Percentiles rank a stretch among this genome's conserved stretches.
phyloP scores from a whole-genome alignment of 1,140 invertebrate species.

The Anoplolepis gracilipes region DNA sequence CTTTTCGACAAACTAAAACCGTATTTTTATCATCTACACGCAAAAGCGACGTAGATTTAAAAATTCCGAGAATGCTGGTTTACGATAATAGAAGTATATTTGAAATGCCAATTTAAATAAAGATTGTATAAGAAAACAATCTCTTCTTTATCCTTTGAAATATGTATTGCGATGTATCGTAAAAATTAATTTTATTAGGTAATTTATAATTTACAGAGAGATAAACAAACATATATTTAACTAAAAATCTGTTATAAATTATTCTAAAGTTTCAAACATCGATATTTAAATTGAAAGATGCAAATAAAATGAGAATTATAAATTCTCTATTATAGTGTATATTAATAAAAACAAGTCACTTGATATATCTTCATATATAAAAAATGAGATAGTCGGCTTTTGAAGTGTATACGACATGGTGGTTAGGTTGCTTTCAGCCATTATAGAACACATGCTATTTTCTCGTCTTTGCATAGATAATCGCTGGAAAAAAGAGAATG shows the following conservation, averaged over 20 bases:
- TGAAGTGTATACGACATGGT: background rate
- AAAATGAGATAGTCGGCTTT: background rate
- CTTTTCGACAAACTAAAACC: background rate
- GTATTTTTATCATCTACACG: conserved; percentile 32
- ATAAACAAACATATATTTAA: background rate
- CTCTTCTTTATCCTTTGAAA: conserved; percentile 11
- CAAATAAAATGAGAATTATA: background rate
- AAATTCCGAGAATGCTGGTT: conserved; percentile 8
- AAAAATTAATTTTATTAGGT: background rate
- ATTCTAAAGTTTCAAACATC: background rate
- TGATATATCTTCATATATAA: background rate
- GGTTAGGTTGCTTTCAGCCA: background rate
- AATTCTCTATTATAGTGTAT: background rate
- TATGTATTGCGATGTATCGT: background rate
- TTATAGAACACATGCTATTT: conserved; percentile 26
- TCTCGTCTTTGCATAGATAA: conserved; percentile 45
- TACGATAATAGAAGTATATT: conserved; percentile 16
- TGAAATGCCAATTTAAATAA: conserved; percentile 7
- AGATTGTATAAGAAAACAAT: background rate
- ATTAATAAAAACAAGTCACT: background rate
- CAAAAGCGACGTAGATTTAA: background rate
- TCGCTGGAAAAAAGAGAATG: conserved; percentile 40
- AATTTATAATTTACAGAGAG: background rate
- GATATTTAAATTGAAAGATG: background rate
- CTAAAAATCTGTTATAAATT: background rate